Evolutionary conservation across 2,113 vertebrate genomes (phyloP).

Genomic region (Lathamus discolor): DNA sequence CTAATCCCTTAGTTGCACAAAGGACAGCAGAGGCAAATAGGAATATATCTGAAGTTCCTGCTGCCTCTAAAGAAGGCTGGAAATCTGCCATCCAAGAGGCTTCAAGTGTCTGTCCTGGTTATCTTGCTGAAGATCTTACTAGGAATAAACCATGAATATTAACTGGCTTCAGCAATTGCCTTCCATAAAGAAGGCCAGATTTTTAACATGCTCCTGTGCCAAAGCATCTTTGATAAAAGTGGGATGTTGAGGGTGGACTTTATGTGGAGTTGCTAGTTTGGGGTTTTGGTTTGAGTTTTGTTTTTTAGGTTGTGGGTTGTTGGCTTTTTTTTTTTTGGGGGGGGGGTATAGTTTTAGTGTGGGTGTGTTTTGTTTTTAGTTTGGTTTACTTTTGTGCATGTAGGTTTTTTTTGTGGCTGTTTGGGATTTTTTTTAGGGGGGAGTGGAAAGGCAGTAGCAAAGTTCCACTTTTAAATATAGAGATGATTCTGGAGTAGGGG

Average conservation of each 20-base stretch:
- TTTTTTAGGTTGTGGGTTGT: neutral
- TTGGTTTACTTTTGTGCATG: neutral
- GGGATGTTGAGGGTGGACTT: neutral
- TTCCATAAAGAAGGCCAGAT: neutral
- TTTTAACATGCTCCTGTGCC: neutral
- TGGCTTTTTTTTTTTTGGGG: neutral
- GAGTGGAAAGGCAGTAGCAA: neutral
- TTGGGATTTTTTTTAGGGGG: neutral
- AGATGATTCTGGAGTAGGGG: neutral
- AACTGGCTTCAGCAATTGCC: neutral
- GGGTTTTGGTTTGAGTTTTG: neutral
- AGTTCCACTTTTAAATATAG: neutral
- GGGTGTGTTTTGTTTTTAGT: neutral
- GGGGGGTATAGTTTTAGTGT: too few species aligned
- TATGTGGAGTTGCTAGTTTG: rapidly evolving
- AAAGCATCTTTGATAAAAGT: neutral
- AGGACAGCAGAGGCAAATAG: neutral
- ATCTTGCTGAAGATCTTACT: neutral
- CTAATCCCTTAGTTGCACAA: neutral
- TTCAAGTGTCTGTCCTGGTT: neutral
- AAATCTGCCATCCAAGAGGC: neutral
- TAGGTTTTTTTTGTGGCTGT: neutral
- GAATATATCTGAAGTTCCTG: neutral
- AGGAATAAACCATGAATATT: neutral
- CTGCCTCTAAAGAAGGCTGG: neutral